These are phyloP conservation scores for Eremophila alpestris DNA, from an alignment of 2,797 vertebrate genomes.

Conservation along the genomic window DNA sequence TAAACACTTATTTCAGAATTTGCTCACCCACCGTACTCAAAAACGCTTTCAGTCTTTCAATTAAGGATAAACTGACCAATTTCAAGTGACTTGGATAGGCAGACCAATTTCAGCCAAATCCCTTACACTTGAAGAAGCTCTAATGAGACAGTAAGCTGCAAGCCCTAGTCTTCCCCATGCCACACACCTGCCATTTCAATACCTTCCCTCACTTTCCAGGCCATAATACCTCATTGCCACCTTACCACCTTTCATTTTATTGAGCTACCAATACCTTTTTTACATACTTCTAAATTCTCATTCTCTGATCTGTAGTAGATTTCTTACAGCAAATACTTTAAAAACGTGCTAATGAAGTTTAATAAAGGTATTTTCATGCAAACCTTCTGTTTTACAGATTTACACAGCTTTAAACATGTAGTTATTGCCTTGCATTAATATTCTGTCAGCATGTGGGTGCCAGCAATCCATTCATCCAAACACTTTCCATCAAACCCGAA, in stretches of 20 bases:
- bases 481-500: neutral
- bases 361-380: neutral
- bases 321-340: fast-evolving
- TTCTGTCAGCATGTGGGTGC: neutral
- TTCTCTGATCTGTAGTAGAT: neutral
- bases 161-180: neutral
- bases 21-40: neutral
- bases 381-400: neutral
- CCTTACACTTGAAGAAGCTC: neutral
- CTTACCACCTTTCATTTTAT: neutral
- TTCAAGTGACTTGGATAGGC: neutral
- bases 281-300: neutral
- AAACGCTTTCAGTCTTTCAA: neutral
- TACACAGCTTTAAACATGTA: neutral
- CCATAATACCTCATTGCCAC: neutral
- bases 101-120: neutral
- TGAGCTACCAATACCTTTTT: neutral
- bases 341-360: neutral
- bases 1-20: neutral
- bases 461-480: neutral
- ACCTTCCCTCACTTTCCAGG: neutral
- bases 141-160: neutral
- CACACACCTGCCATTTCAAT: neutral
- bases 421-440: neutral
- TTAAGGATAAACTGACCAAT: neutral